Evolutionary conservation across 2,113 vertebrate species (phyloP).

Genomic region (Brienomyrus brachyistius): DNA sequence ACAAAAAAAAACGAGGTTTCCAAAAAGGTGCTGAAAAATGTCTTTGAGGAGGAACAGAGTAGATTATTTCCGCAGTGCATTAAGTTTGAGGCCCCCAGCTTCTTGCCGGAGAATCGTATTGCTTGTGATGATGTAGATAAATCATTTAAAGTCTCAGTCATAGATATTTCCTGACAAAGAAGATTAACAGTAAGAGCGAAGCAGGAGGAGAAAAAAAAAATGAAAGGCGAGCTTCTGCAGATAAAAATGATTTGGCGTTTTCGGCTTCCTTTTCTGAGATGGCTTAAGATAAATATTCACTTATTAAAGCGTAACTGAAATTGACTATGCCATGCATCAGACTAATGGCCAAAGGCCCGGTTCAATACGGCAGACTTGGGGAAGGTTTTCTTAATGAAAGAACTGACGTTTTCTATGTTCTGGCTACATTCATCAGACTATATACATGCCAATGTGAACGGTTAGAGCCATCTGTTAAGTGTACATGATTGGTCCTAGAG

Average conservation of each 20-base stretch:
- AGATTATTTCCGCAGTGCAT: constrained; percentile 10
- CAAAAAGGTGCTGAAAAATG: constrained; percentile 4
- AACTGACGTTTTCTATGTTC: constrained; percentile 86
- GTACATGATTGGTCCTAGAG: constrained; percentile 63
- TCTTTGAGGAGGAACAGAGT: constrained; percentile 6
- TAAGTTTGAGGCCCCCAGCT: constrained; percentile 13
- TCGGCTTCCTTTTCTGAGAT: constrained; percentile 40
- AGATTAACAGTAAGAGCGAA: constrained; percentile 32
- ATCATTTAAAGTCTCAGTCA: constrained; percentile 24
- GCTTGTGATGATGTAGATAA: constrained; percentile 30
- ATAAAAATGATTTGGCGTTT: constrained; percentile 61
- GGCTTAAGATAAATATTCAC: constrained; percentile 81
- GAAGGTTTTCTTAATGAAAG: constrained; percentile 97
- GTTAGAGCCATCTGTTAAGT: constrained; percentile 82
- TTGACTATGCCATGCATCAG: constrained; percentile 95
- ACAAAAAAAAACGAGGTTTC: neutral
- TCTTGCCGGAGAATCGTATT: constrained; percentile 1
- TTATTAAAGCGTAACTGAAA: constrained; percentile 93
- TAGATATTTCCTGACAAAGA: constrained; percentile 27
- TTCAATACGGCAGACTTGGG: constrained; percentile 91
- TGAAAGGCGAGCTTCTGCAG: constrained; percentile 46
- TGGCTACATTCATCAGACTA: constrained; percentile 88
- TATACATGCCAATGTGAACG: constrained; percentile 80
- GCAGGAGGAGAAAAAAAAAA: constrained; percentile 10
- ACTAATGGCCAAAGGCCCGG: constrained; percentile 84